Evolutionary conservation across 2,888 invertebrate species (phyloP).

Genomic region (Acronicta alni): DNA sequence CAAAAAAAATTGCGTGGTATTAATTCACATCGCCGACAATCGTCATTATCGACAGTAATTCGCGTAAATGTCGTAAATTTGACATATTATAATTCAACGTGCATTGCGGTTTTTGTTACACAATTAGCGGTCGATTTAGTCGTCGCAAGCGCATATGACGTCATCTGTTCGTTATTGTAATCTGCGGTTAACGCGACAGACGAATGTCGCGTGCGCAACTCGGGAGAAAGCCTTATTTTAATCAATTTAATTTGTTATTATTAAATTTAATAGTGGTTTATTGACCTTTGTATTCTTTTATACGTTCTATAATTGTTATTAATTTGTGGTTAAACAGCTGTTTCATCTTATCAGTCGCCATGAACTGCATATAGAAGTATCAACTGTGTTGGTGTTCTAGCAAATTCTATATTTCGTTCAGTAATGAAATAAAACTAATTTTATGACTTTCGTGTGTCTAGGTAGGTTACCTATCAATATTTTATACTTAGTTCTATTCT

Average conservation of each 20-base stretch:
- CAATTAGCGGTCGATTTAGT: constrained; percentile 76
- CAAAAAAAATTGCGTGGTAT: constrained; percentile 32
- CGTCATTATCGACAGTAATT: constrained; percentile 60
- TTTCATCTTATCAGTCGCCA: neutral
- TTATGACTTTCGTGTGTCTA: too few species aligned
- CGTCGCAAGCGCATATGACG: constrained; percentile 52
- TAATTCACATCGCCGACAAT: constrained; percentile 28
- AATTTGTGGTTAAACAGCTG: constrained; percentile 35
- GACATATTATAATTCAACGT: constrained; percentile 65
- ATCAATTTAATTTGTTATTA: constrained; percentile 41
- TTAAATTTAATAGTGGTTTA: constrained; percentile 21
- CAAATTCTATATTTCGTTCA: too few species aligned
- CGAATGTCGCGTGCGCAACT: constrained; percentile 63
- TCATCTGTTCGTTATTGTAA: constrained; percentile 68
- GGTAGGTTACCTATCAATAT: too few species aligned
- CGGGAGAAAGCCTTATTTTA: constrained; percentile 54
- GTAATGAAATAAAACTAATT: too few species aligned
- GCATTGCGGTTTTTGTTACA: constrained; percentile 70
- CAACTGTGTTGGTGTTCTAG: too few species aligned
- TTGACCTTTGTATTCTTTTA: constrained; percentile 31
- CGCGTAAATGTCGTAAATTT: constrained; percentile 70
- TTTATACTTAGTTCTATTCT: too few species aligned
- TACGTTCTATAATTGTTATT: constrained; percentile 21
- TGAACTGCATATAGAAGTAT: neutral
- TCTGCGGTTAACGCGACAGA: constrained; percentile 65